Percentiles rank a stretch among this genome's conserved stretches.
These are phyloP conservation scores for Hirudinaria manillensis DNA, from an alignment of 2,888 invertebrate genomes.

Conservation along the genomic window DNA sequence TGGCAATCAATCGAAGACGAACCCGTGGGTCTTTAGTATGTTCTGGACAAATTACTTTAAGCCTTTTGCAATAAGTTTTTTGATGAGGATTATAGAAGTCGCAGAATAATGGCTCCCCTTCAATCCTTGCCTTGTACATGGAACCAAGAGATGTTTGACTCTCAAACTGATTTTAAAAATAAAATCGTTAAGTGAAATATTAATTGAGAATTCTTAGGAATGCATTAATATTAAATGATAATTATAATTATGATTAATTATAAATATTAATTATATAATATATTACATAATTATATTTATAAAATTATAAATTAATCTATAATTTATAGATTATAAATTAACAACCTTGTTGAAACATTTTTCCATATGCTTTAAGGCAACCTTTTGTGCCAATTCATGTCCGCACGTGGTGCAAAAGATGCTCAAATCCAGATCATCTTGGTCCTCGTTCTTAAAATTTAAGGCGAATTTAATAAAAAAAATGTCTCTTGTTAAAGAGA, in stretches of 20 bases:
- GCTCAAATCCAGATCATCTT: constrained; percentile 67
- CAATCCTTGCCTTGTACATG: constrained; percentile 84
- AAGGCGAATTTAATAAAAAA: background rate
- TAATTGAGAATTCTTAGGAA: background rate
- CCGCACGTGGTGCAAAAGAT: constrained; percentile 96
- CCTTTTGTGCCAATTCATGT: constrained; percentile 83
- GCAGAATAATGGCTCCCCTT: constrained; percentile 93
- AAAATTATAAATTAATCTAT: background rate
- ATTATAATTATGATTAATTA: background rate
- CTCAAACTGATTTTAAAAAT: constrained; percentile 58
- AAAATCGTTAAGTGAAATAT: background rate
- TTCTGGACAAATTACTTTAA: constrained; percentile 91
- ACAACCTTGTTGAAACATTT: constrained; percentile 87
- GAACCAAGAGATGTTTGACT: constrained; percentile 94
- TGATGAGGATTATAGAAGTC: constrained; percentile 84
- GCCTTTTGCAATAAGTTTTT: constrained; percentile 86
- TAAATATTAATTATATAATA: background rate
- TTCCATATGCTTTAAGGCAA: constrained; percentile 92
- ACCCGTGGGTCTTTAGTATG: constrained; percentile 69
- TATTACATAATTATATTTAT: background rate
- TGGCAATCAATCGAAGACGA: constrained; percentile 20
- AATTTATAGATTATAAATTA: background rate
- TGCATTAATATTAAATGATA: background rate
- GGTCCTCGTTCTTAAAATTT: constrained; percentile 45
- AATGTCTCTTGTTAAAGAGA: background rate